Evolutionary conservation across 2,888 invertebrate genomes (phyloP), one percentile per base, ranked within the genome.

Genomic region (Melipona bicolor): DNA sequence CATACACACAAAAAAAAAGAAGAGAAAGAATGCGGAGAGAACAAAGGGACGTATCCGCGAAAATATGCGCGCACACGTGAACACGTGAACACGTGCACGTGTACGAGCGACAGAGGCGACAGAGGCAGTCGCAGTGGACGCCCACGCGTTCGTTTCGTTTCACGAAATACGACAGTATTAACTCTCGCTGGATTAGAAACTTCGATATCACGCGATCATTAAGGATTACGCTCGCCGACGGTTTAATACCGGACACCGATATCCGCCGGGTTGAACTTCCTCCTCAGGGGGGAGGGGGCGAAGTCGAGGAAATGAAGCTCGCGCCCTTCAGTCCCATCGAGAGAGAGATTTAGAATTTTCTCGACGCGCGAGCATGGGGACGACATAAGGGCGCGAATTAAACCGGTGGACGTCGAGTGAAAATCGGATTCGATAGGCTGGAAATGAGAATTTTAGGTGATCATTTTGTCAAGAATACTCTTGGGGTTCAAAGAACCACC

Each of bases 241-340:
- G n/a, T 80, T 74, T 81, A 83, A 84, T 79, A 62, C 79, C 68
- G 65, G 21, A 43, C 62, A 64, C 77, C 76, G 75, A 86, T 86
- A 86, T 70, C 79, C 67, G 49, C 0, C 19, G 1, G 19, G 21
- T 19, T 24, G 32, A 62, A 36, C 52, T 9, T 36, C 9, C 13
- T 32, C 32, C 27, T 52, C 17, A 2, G 43, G 3, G 24, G 15
- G 68, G 56, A 54, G 4, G 43, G 2, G 43, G 17, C 68, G 59
- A 65, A 68, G 36, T 75, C 43, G 43, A 36, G 72, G 77, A 72
- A 84, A 81, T 73, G 62, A 72, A 73, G 73, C 21, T 32, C 56
- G 36, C 24, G 56, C 17, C 24, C 15, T 50, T 9, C 9, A 9
- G 21, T 59, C 79, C 15, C 32, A 0, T 9, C 13, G 32, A 36